Evolutionary conservation across 1,140 invertebrate species (phyloP).

Genomic region (Drosophila murphyi): DNA sequence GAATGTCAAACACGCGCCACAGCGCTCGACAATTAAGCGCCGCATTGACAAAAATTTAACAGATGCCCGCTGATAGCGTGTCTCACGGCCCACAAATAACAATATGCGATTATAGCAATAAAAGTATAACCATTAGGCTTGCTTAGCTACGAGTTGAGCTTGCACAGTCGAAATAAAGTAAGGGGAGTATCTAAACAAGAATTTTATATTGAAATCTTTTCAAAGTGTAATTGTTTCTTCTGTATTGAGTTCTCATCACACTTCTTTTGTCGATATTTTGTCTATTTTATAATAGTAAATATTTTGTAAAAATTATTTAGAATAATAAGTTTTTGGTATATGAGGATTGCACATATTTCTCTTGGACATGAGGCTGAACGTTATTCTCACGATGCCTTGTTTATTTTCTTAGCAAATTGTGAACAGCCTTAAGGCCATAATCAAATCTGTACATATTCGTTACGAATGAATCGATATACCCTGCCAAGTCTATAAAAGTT

Average conservation of each 20-base stretch:
- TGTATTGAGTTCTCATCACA: too few species aligned
- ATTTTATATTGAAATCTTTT: too few species aligned
- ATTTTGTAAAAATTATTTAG: too few species aligned
- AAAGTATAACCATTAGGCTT: neutral
- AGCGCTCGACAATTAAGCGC: conserved; percentile 50
- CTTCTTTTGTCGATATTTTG: too few species aligned
- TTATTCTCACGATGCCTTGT: too few species aligned
- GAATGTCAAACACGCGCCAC: conserved; percentile 57
- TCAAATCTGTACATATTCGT: neutral
- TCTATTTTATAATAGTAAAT: too few species aligned
- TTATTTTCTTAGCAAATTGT: neutral
- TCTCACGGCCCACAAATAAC: neutral
- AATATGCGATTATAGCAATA: neutral
- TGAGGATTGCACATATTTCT: too few species aligned
- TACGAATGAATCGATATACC: conserved; percentile 6
- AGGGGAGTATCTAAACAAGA: too few species aligned
- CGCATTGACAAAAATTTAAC: conserved; percentile 22
- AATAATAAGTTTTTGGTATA: too few species aligned
- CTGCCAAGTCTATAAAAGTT: neutral
- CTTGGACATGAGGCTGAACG: too few species aligned
- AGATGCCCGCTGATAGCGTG: conserved; percentile 34
- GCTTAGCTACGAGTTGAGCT: conserved; percentile 8
- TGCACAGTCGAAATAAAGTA: neutral
- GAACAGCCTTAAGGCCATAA: neutral
- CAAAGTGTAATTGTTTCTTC: too few species aligned